Conservation (phyloP, 2,113 vertebrate genomes). For the Chloropsis hardwickii region DNA sequence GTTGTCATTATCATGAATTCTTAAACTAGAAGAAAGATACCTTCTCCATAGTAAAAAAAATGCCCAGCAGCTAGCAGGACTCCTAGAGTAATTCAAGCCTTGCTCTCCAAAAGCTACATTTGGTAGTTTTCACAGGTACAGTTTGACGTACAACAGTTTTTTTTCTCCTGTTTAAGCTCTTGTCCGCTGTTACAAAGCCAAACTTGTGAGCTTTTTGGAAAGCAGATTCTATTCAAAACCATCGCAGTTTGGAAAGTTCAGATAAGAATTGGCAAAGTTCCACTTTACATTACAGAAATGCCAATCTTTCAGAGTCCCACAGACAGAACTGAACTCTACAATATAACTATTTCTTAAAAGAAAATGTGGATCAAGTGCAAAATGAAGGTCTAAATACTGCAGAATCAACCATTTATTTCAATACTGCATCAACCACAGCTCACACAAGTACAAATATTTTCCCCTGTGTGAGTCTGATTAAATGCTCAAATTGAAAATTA, state of each 20-base stretch:
- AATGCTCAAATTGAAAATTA: background rate
- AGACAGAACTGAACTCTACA: background rate
- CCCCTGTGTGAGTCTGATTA: background rate
- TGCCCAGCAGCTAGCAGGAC: background rate
- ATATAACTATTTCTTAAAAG: background rate
- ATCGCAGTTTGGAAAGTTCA: background rate
- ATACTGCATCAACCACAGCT: background rate
- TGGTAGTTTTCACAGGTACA: background rate
- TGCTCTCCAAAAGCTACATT: background rate
- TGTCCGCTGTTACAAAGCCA: background rate
- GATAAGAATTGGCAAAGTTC: background rate
- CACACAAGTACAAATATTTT: background rate
- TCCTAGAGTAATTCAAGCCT: background rate
- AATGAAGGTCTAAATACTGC: background rate
- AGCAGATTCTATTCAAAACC: background rate
- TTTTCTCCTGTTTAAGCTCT: background rate
- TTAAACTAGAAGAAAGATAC: background rate
- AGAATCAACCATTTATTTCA: background rate
- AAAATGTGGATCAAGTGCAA: background rate
- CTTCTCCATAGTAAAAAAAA: background rate
- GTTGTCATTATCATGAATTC: background rate
- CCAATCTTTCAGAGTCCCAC: background rate
- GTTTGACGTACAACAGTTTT: background rate
- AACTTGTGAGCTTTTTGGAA: background rate
- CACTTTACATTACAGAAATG: background rate